Percentiles rank a stretch among this genome's conserved stretches.
These are phyloP conservation scores for Amphipyra tragopoginis DNA, from an alignment of 2,888 invertebrate species.

Conservation along the genomic window DNA sequence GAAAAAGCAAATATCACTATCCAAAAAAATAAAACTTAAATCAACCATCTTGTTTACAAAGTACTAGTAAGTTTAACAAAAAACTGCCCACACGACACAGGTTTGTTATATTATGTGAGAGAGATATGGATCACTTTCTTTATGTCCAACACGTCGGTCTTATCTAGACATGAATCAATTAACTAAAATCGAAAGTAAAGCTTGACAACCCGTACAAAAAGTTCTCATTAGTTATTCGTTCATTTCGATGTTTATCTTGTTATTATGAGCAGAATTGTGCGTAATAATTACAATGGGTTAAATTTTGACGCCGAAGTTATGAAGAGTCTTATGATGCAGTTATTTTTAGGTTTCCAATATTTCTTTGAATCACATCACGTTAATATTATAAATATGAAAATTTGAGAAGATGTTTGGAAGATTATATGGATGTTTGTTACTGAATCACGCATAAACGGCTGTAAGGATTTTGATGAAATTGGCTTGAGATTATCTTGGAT, in stretches of 20 bases:
- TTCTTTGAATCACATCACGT: too few species aligned
- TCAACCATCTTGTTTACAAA: conserved; percentile 29
- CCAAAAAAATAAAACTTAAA: neutral
- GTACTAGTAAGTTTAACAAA: conserved; percentile 19
- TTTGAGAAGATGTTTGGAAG: too few species aligned
- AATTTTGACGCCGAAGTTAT: neutral
- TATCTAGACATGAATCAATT: conserved; percentile 84
- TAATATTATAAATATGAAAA: too few species aligned
- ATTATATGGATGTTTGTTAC: too few species aligned
- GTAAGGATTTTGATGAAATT: too few species aligned
- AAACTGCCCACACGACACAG: conserved; percentile 32
- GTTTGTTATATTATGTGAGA: conserved; percentile 38
- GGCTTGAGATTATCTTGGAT: too few species aligned
- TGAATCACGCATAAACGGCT: too few species aligned
- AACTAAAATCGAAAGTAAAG: conserved; percentile 77
- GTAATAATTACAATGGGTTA: neutral
- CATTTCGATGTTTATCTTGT: conserved; percentile 18
- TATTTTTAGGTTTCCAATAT: too few species aligned
- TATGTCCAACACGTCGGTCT: conserved; percentile 65
- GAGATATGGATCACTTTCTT: conserved; percentile 67
- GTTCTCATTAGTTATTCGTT: conserved; percentile 57
- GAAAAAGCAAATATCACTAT: neutral
- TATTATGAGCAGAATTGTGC: conserved; percentile 3
- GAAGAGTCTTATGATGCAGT: too few species aligned
- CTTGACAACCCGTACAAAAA: conserved; percentile 60